Evolutionary conservation across 2,113 vertebrate species (phyloP).

Genomic region (human): GRCh38 chr16:88246001-88246500

Average conservation of each 20-base stretch:
- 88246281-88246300: not conserved
- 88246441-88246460: not conserved
- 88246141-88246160: not conserved
- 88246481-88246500: no score
- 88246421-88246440: not conserved
- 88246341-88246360: not conserved
- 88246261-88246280: not conserved
- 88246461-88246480: not conserved
- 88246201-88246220: not conserved
- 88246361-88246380: accelerated
- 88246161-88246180: not conserved
- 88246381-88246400: accelerated
- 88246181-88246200: not conserved
- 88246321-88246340: not conserved
- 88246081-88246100: accelerated
- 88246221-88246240: accelerated
- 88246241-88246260: no score
- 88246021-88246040: not conserved
- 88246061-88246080: accelerated
- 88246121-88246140: accelerated
- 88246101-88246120: not conserved
- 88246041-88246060: not conserved
- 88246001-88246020: accelerated
- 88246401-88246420: no score
- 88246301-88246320: not conserved